Percentiles rank a stretch among this genome's conserved stretches.
Conservation (phyloP, 1,140 invertebrate genomes). For the Drosophila kikkawai region DNA sequence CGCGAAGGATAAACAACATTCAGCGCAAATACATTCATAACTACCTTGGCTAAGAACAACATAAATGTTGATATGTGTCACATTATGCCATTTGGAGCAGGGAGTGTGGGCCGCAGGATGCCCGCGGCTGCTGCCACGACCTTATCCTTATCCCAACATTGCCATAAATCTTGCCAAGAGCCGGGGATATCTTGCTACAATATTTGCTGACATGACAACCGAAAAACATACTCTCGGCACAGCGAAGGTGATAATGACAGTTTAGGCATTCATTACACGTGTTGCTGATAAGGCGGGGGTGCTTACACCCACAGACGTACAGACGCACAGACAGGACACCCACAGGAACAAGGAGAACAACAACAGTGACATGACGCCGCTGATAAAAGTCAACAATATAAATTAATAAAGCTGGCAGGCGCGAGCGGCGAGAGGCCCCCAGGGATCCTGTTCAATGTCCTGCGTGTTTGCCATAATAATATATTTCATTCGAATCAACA, state of each 20-base stretch:
- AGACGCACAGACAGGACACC: conserved; percentile 9
- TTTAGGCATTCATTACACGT: conserved; percentile 84
- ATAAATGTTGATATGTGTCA: conserved; percentile 80
- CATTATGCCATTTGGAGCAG: conserved; percentile 49
- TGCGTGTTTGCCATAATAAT: conserved; percentile 81
- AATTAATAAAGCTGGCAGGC: conserved; percentile 81
- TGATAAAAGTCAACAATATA: conserved; percentile 84
- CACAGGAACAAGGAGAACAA: conserved; percentile 19
- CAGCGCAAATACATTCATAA: conserved; percentile 44
- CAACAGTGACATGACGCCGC: conserved; percentile 65
- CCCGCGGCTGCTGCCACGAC: conserved; percentile 25
- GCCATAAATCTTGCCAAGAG: conserved; percentile 56
- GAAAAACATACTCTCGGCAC: conserved; percentile 65
- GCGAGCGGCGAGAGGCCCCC: conserved; percentile 47
- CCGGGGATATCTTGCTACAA: conserved; percentile 71
- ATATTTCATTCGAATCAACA: conserved; percentile 81
- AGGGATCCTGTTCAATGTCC: conserved; percentile 63
- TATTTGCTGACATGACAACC: conserved; percentile 83
- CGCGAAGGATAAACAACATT: conserved; percentile 33
- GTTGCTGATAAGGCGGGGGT: conserved; percentile 73
- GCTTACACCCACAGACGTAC: conserved; percentile 2
- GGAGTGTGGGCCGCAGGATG: conserved; percentile 25
- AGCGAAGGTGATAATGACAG: conserved; percentile 81
- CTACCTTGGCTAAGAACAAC: conserved; percentile 48
- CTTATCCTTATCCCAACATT: conserved; percentile 19